A percentile compares a stretch with the other conserved stretches of the same genome.
phyloP scores from a whole-genome alignment of 2,113 vertebrate species.

The Cyprinus carpio region DNA sequence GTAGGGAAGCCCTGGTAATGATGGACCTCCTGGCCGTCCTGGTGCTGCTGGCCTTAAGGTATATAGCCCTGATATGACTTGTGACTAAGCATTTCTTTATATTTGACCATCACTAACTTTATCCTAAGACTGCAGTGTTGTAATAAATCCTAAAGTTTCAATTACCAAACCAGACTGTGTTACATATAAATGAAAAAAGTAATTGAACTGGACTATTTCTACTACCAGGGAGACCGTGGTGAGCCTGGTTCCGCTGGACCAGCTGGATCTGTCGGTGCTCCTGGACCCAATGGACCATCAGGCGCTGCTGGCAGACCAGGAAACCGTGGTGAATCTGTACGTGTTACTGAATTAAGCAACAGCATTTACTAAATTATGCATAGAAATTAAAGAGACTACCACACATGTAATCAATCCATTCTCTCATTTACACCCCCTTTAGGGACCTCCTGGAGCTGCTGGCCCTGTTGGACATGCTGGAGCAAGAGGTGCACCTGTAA shows the following conservation, averaged over 20 bases:
- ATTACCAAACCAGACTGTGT: neutral
- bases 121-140: neutral
- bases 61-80: conserved; percentile 23
- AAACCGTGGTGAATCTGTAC: conserved; percentile 94
- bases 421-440: conserved; percentile 57
- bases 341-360: conserved; percentile 56
- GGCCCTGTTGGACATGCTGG: conserved; percentile 82
- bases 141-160: neutral
- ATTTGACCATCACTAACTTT: neutral
- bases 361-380: neutral
- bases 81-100: neutral
- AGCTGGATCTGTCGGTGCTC: conserved; percentile 81
- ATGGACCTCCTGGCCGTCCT: conserved; percentile 93
- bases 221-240: conserved; percentile 90
- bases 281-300: conserved; percentile 84
- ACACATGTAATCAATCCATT: neutral
- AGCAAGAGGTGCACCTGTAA: conserved; percentile 89
- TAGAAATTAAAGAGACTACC: neutral
- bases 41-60: conserved; percentile 93
- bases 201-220: conserved; percentile 10
- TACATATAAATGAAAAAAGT: neutral
- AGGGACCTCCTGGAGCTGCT: conserved; percentile 84
- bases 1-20: conserved; percentile 90
- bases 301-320: conserved; percentile 88
- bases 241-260: conserved; percentile 83